These are phyloP conservation scores for Bos javanicus DNA, from an alignment of 2,113 vertebrate species.

Conservation along the genomic window DNA sequence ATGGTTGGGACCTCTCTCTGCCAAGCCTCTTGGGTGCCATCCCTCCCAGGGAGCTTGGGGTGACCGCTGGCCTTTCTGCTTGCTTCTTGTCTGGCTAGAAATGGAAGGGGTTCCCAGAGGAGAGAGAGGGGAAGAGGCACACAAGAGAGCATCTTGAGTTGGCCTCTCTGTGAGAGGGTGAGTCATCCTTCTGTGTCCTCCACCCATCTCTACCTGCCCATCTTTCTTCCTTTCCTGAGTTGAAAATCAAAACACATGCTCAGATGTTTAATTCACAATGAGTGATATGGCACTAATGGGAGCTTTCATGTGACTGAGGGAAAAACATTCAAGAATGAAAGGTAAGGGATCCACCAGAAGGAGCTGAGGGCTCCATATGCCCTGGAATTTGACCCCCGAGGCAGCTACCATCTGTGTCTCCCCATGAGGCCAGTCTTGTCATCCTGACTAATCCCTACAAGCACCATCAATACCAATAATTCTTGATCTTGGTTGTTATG, in stretches of 20 bases:
- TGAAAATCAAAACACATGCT: neutral
- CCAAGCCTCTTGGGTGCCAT: neutral
- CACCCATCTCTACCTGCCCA: neutral
- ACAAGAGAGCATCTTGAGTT: neutral
- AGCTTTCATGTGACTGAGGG: neutral
- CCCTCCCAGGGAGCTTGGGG: neutral
- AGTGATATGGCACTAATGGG: neutral
- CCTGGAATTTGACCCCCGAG: neutral
- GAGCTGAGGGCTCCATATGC: neutral
- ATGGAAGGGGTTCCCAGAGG: accelerated
- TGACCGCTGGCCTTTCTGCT: neutral
- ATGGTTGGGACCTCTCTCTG: neutral
- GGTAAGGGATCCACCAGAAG: neutral
- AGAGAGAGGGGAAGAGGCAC: neutral
- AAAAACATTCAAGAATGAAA: neutral
- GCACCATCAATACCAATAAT: neutral
- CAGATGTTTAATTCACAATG: neutral
- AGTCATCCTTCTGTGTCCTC: neutral
- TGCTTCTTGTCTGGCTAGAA: neutral
- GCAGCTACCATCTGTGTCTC: neutral
- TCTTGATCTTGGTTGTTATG: neutral
- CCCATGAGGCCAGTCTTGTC: accelerated
- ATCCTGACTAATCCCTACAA: too few species aligned
- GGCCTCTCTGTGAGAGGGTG: neutral
- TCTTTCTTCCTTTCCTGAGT: neutral